A percentile compares a stretch with the other conserved stretches of the same genome.
Evolutionary conservation across 2,888 invertebrate genomes (phyloP).

Genomic region (Dolichomitus sp.): DNA sequence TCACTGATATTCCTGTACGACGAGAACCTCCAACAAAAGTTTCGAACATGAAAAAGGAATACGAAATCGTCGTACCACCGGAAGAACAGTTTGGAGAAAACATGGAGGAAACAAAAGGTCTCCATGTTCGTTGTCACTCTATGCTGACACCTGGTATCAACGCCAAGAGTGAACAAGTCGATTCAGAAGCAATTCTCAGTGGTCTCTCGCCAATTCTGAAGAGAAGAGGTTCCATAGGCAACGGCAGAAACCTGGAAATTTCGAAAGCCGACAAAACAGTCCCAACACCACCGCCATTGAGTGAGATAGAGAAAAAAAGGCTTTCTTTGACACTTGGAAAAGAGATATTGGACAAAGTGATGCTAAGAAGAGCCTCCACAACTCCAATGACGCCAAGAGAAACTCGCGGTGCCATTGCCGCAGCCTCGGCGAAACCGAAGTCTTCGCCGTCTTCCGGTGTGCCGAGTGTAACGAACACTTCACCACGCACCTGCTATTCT

Average conservation of each 20-base stretch:
- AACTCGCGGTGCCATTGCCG: constrained; percentile 84
- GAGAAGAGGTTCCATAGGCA: constrained; percentile 80
- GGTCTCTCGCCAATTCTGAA: constrained; percentile 69
- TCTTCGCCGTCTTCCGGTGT: constrained; percentile 49
- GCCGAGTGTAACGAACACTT: constrained; percentile 71
- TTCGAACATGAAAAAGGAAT: constrained; percentile 62
- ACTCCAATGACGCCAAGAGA: constrained; percentile 81
- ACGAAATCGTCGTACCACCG: constrained; percentile 81
- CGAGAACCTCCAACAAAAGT: constrained; percentile 1
- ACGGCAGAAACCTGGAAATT: constrained; percentile 74
- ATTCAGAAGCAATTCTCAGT: constrained; percentile 13
- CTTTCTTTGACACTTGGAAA: constrained; percentile 91
- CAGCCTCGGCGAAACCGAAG: constrained; percentile 70
- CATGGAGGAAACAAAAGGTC: constrained; percentile 72
- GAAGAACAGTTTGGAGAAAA: constrained; percentile 68
- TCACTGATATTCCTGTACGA: background rate
- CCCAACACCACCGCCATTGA: constrained; percentile 78
- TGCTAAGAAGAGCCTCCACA: constrained; percentile 83
- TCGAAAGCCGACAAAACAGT: constrained; percentile 71
- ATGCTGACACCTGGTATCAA: constrained; percentile 77
- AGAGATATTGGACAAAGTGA: constrained; percentile 90
- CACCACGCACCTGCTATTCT: constrained; percentile 87
- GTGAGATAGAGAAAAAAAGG: constrained; percentile 91
- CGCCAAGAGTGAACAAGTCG: constrained; percentile 43
- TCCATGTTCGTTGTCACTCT: constrained; percentile 84